These are phyloP conservation scores for Trogon surrucura DNA, from an alignment of 2,113 vertebrate genomes.

Conservation along the genomic window DNA sequence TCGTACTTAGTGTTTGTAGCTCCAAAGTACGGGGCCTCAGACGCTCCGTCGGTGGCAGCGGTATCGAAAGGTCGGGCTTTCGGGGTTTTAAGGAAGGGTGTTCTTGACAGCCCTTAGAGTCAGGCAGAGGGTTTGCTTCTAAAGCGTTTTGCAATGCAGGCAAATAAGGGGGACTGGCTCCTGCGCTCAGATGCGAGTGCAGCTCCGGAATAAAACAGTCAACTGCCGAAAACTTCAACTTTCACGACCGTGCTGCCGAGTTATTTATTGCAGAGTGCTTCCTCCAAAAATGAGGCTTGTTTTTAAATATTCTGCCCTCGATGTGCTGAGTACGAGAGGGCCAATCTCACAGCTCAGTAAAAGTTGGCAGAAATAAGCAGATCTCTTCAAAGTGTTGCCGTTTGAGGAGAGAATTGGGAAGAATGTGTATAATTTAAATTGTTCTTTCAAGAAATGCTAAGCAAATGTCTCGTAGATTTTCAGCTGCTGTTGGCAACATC, in stretches of 20 bases:
- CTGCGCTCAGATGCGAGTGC: background rate
- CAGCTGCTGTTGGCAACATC: conserved; percentile 2
- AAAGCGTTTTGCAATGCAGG: background rate
- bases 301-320: background rate
- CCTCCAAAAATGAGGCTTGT: background rate
- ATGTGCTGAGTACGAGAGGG: background rate
- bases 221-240: background rate
- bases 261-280: background rate
- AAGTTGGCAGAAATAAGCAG: conserved; percentile 19
- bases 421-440: background rate
- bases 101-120: background rate
- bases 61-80: background rate
- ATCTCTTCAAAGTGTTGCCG: conserved; percentile 39
- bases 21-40: background rate
- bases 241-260: background rate
- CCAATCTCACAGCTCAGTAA: background rate
- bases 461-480: background rate
- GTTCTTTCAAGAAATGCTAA: background rate
- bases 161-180: background rate
- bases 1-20: background rate
- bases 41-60: rapidly evolving
- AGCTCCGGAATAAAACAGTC: background rate
- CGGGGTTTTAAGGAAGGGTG: background rate
- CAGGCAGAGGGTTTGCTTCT: background rate
- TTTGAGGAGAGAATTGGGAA: background rate